A percentile compares a stretch with the other conserved stretches of the same genome.
These are phyloP conservation scores for Lithobates sylvaticus DNA, from an alignment of 2,797 vertebrate genomes.

Conservation along the genomic window DNA sequence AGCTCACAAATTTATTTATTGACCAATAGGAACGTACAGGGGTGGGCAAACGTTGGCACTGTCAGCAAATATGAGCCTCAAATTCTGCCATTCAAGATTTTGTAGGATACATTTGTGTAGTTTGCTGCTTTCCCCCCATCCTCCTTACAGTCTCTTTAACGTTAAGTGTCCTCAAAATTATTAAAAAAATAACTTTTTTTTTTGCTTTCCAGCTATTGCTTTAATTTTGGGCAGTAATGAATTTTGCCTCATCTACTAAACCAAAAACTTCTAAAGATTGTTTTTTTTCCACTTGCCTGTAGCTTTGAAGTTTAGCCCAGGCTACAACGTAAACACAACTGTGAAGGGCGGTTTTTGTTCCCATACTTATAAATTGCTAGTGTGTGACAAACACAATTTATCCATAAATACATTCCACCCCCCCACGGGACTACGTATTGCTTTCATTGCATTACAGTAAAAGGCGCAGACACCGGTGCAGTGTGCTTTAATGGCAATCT, in stretches of 20 bases:
- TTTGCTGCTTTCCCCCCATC: no score
- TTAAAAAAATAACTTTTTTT: no score
- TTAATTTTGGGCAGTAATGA: background rate
- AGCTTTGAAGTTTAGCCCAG: background rate
- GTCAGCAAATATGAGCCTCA: no score
- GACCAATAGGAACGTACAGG: no score
- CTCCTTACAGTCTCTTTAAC: no score
- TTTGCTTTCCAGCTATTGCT: background rate
- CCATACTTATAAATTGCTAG: conserved; percentile 71
- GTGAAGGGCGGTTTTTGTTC: conserved; percentile 65
- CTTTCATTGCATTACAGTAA: conserved; percentile 73
- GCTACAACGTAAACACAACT: conserved; percentile 66
- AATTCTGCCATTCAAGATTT: no score
- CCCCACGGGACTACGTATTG: conserved; percentile 73
- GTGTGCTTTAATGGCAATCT: conserved; percentile 78
- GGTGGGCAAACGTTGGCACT: no score
- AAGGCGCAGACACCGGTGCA: conserved; percentile 72
- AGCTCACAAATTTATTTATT: no score
- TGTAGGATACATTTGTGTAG: no score
- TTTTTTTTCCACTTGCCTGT: background rate
- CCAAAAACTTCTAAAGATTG: background rate
- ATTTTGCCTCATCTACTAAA: background rate
- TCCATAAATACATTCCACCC: conserved; percentile 68
- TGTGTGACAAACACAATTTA: conserved; percentile 72
- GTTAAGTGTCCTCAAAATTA: no score